Evolutionary conservation across 2,113 vertebrate genomes (phyloP), one percentile per base, ranked within the genome.

Genomic region (Aleadryas rufinucha): DNA sequence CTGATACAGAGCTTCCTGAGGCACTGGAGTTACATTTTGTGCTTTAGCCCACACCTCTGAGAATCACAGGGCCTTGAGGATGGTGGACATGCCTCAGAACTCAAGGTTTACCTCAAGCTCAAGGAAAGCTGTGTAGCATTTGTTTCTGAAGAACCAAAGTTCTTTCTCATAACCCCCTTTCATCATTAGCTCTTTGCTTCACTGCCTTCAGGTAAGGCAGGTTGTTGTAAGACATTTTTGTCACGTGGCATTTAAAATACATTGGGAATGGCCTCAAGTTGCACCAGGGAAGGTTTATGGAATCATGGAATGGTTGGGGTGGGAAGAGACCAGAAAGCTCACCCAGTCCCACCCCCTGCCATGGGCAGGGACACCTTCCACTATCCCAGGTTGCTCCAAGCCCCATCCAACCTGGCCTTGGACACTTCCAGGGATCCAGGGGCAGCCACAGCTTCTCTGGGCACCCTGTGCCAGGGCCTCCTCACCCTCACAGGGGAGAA

Each of bases 331-430:
- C 20, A 35, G 0, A 41, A 33, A 83, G 16, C 2, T 3, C 30
- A 61, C 23, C 30, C 11, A 0, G 0, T 53, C 0, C n/a, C 20
- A 18, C 2, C 1, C 24, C 9, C 5, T 52, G 37, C 60, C 39
- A 53, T 2, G 16, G 31, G 21, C 78, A 89, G 45, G 61, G 39
- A 30, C 69, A 53, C 24, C 16, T 76, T 16, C n/a, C 17, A 41
- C 30, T 12, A 0, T 0, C 30, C 47, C 54, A 54, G 63, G 17
- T 0, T 35, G 41, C 47, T 76, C 79, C 54, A 69, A 61, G 16
- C 28, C 33, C 27, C 0, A 0, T 53, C 45, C 69, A 68, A 0
- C n/a, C 41, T 69, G 41, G 21, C 54, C 41, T 31, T 0, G 70
- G 4, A 3, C 63, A 54, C 11, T 60, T 0, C 30, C 53, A 82